Evolutionary conservation across 2,888 invertebrate species (phyloP).

Genomic region (Lumbricus terrestris): DNA sequence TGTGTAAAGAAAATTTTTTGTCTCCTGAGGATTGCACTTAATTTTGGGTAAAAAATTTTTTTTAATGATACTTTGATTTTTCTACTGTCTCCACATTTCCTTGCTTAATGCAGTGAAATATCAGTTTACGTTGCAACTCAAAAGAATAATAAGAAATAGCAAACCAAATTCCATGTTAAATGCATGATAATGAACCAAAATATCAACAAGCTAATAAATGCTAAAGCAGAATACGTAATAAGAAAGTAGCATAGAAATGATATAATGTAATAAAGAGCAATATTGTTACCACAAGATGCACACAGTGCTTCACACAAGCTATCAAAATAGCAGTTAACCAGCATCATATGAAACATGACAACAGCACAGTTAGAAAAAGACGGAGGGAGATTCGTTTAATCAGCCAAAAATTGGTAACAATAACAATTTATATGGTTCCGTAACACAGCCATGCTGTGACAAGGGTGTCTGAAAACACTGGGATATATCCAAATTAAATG

Average conservation of each 20-base stretch:
- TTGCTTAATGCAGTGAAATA: background rate
- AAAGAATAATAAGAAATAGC: background rate
- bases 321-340: background rate
- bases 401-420: too few species aligned
- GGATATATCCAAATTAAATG: too few species aligned
- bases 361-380: background rate
- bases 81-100: background rate
- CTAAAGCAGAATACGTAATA: background rate
- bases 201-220: background rate
- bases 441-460: too few species aligned
- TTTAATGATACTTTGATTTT: background rate
- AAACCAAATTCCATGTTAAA: background rate
- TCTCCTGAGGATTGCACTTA: background rate
- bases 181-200: background rate
- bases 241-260: too few species aligned
- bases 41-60: too few species aligned
- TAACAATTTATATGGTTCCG: too few species aligned
- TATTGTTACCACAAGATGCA: background rate
- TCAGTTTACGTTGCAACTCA: background rate
- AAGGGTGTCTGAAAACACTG: too few species aligned
- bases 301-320: background rate
- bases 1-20: too few species aligned
- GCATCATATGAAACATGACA: background rate
- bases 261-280: background rate
- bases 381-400: background rate